phyloP scores from a whole-genome alignment of 2,113 vertebrate genomes.

The Sebastes fasciatus region DNA sequence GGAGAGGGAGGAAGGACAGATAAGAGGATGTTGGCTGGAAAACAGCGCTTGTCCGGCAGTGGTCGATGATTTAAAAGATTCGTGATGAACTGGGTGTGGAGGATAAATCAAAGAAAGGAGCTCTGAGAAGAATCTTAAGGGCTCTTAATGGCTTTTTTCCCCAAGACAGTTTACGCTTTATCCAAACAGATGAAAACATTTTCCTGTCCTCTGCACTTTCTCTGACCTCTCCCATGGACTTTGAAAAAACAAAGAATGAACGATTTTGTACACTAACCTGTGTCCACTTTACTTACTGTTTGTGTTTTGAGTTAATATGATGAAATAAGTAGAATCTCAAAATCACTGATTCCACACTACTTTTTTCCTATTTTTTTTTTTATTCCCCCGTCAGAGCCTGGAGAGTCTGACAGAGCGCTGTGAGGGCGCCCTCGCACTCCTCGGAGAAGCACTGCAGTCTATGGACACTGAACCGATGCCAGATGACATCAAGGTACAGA shows the following conservation, averaged over 20 bases:
- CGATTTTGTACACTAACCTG: background rate
- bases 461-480: constrained; percentile 81
- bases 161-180: constrained; percentile 55
- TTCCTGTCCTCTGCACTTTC: constrained; percentile 19
- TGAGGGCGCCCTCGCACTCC: constrained; percentile 82
- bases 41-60: background rate
- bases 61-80: constrained; percentile 14
- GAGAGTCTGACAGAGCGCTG: constrained; percentile 83
- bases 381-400: constrained; percentile 74
- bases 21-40: constrained; percentile 14
- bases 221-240: constrained; percentile 45
- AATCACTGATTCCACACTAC: background rate
- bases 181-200: constrained; percentile 56
- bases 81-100: constrained; percentile 12
- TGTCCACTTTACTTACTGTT: background rate
- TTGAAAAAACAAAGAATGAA: background rate
- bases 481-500: constrained; percentile 79
- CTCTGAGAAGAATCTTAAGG: background rate
- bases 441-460: constrained; percentile 80
- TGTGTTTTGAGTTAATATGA: background rate
- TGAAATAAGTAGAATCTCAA: background rate
- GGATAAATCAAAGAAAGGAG: background rate
- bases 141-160: constrained; percentile 30
- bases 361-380: background rate
- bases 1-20: background rate